Percentiles rank a stretch among this genome's conserved stretches.
These are phyloP conservation scores for Heliornis fulica DNA, from an alignment of 2,113 vertebrate species.

Conservation along the genomic window DNA sequence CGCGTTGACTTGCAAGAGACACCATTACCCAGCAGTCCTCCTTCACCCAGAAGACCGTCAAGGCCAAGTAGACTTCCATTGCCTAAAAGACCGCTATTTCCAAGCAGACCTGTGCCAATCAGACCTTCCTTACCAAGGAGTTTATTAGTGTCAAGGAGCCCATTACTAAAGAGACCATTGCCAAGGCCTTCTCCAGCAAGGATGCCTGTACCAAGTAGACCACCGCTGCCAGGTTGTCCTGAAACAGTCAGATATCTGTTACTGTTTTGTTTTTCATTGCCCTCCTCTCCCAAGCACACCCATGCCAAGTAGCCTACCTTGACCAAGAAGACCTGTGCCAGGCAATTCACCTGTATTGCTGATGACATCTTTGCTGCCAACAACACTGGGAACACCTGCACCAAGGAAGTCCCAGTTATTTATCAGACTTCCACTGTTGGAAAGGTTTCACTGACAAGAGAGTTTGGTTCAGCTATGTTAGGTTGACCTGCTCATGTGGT, in stretches of 20 bases:
- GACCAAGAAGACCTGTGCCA: not conserved
- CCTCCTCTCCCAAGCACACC: not conserved
- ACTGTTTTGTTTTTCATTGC: not conserved
- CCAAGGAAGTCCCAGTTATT: not conserved
- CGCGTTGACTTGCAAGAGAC: not conserved
- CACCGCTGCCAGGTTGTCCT: not conserved
- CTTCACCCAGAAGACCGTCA: not conserved
- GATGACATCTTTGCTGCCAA: fast-evolving
- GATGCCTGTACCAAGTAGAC: not conserved
- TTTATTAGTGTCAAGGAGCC: not conserved
- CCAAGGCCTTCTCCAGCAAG: no score
- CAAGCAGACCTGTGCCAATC: slow-evolving; percentile 14
- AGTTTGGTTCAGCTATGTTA: fast-evolving
- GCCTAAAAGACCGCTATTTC: slow-evolving; percentile 10
- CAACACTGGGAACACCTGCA: not conserved
- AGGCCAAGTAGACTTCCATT: slow-evolving; percentile 26
- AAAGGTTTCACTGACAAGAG: not conserved
- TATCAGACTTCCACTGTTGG: not conserved
- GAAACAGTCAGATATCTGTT: not conserved
- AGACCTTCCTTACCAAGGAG: not conserved
- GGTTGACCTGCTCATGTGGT: not conserved
- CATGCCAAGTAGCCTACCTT: not conserved
- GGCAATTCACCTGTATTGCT: not conserved
- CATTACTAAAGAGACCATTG: not conserved
- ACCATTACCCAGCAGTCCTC: not conserved